Evolutionary conservation across 2,797 vertebrate genomes (phyloP).

Genomic region (Sebastes matsubarae): DNA sequence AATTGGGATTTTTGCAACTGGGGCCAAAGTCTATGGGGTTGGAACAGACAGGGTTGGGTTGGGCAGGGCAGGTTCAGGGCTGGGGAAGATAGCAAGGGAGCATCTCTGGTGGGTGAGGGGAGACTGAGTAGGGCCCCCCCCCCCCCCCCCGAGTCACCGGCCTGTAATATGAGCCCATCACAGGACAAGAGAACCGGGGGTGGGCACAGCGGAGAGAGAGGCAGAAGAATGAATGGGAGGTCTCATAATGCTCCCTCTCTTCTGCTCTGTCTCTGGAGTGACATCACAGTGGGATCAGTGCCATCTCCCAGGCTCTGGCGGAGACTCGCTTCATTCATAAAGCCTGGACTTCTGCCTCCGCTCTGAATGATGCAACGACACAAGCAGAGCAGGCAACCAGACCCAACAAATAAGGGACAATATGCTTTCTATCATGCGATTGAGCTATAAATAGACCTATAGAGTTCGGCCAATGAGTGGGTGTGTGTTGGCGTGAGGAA

Average conservation of each 20-base stretch:
- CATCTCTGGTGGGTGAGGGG: constrained; percentile 64
- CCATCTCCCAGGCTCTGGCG: constrained; percentile 76
- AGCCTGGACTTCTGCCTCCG: constrained; percentile 68
- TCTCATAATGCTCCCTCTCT: constrained; percentile 71
- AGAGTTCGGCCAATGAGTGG: constrained; percentile 44
- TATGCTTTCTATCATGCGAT: constrained; percentile 65
- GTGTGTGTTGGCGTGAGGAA: constrained; percentile 44
- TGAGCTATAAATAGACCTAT: constrained; percentile 74
- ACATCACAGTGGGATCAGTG: constrained; percentile 82
- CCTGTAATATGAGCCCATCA: constrained; percentile 81
- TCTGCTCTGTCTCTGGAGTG: constrained; percentile 72
- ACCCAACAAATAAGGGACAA: constrained; percentile 70
- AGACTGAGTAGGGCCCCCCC: constrained; percentile 21
- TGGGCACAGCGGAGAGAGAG: constrained; percentile 24
- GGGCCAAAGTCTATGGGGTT: constrained; percentile 36
- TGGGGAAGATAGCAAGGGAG: constrained; percentile 53
- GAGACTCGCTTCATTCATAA: constrained; percentile 83
- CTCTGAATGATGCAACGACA: constrained; percentile 79
- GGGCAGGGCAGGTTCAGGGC: constrained; percentile 38
- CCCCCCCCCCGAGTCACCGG: no score
- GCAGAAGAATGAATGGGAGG: constrained; percentile 73
- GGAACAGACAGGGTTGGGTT: constrained; percentile 28
- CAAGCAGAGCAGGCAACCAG: constrained; percentile 71
- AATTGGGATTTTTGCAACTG: constrained; percentile 71
- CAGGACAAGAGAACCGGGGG: constrained; percentile 63